phyloP scores from a whole-genome alignment of 92 coral and sea anemone genomes.

The Siderastrea siderea region DNA sequence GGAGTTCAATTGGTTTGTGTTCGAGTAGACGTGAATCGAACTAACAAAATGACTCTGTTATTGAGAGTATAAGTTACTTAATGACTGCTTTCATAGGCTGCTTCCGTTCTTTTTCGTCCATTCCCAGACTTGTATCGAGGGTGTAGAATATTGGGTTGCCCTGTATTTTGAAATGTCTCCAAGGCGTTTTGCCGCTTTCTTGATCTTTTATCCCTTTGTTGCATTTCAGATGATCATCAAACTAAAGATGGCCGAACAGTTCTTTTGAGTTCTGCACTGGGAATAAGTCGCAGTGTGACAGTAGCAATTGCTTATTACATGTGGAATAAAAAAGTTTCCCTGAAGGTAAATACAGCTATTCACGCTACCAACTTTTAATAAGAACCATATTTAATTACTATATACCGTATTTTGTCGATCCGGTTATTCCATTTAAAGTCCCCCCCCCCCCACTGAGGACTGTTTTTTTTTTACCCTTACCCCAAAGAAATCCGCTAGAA shows the following conservation, averaged over 20 bases:
- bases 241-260: slow-evolving; percentile 87
- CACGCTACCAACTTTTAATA: background rate
- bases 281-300: slow-evolving; percentile 91
- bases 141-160: background rate
- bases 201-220: background rate
- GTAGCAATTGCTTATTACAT: slow-evolving; percentile 90
- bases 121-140: background rate
- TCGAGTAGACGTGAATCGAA: too few relatives aligned
- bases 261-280: slow-evolving; percentile 83
- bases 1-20: too few relatives aligned
- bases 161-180: background rate
- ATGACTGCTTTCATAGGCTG: too few relatives aligned
- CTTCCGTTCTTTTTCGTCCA: too few relatives aligned
- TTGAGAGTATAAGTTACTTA: too few relatives aligned
- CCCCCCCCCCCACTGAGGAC: too few relatives aligned
- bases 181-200: background rate
- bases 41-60: too few relatives aligned
- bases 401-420: too few relatives aligned
- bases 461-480: too few relatives aligned
- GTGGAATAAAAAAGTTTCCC: slow-evolving; percentile 93
- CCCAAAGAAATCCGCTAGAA: too few relatives aligned
- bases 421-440: too few relatives aligned
- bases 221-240: slow-evolving; percentile 78
- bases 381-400: too few relatives aligned
- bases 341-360: slow-evolving; percentile 63